Percentiles rank a stretch among this genome's conserved stretches.
Evolutionary conservation across 2,113 vertebrate genomes (phyloP).

Genomic region (Paradisaea rubra): DNA sequence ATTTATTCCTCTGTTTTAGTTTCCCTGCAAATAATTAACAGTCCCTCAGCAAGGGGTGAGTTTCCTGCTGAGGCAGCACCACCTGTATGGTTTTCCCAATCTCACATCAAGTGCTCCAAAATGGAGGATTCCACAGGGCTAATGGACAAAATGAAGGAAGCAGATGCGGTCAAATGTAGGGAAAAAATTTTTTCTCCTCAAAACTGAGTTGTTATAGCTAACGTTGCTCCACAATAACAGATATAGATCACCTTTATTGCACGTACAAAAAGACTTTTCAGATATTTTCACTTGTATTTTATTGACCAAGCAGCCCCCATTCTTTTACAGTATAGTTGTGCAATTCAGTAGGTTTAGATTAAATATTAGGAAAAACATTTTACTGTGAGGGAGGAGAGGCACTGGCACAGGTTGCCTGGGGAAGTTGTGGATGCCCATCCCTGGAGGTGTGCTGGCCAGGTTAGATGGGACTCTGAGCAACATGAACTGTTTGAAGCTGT

Average conservation of each 20-base stretch:
- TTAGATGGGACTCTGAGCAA: neutral
- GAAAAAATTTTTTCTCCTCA: neutral
- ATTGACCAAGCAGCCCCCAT: fast-evolving
- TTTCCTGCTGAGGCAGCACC: constrained; percentile 62
- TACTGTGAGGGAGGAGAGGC: neutral
- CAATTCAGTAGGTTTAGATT: neutral
- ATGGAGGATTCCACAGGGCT: constrained; percentile 19
- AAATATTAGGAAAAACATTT: neutral
- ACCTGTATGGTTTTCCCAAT: constrained; percentile 6
- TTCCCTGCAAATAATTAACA: constrained; percentile 63
- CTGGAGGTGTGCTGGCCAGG: too few species aligned
- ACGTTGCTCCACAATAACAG: neutral
- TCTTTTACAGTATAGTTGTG: neutral
- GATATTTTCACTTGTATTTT: neutral
- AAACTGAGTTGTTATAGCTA: neutral
- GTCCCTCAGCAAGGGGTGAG: constrained; percentile 36
- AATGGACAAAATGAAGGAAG: constrained; percentile 22
- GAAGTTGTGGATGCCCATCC: neutral
- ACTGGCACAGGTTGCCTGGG: neutral
- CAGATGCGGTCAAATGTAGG: neutral
- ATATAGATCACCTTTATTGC: neutral
- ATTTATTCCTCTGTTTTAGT: constrained; percentile 71
- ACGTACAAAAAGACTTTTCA: neutral
- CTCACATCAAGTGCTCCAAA: constrained; percentile 2
- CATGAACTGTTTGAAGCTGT: neutral